Evolutionary conservation across 2,888 invertebrate genomes (phyloP).

Genomic region (Sarcophaga carnaria): DNA sequence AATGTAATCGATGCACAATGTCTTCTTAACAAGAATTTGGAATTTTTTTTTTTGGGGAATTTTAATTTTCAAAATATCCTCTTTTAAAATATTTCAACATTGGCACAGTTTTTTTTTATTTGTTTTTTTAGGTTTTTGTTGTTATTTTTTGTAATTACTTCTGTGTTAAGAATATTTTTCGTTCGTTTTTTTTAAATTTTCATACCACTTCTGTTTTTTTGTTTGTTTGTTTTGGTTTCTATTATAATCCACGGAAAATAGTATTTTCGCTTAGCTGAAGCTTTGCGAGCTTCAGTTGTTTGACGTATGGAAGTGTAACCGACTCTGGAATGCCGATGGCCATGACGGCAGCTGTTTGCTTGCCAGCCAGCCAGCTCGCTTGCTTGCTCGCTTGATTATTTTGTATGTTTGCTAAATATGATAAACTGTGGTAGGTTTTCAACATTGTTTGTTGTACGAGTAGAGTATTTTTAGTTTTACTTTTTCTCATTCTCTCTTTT

Average conservation of each 20-base stretch:
- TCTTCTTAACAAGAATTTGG: constrained; percentile 30
- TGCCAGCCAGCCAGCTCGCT: constrained; percentile 47
- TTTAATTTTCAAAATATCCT: constrained; percentile 31
- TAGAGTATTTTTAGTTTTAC: constrained; percentile 31
- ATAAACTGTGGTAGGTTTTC: constrained; percentile 67
- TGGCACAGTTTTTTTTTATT: constrained; percentile 43
- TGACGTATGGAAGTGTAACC: constrained; percentile 69
- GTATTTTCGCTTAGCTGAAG: constrained; percentile 39
- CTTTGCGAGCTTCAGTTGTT: constrained; percentile 67
- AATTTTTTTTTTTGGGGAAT: constrained; percentile 16
- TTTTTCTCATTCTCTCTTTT: constrained; percentile 24
- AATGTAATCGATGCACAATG: constrained; percentile 63
- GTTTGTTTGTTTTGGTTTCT: constrained; percentile 28
- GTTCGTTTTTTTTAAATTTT: constrained; percentile 9
- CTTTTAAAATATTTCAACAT: constrained; percentile 41
- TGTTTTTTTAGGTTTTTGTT: constrained; percentile 14
- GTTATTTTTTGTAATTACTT: constrained; percentile 1
- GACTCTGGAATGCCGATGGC: constrained; percentile 70
- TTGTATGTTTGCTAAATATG: constrained; percentile 64
- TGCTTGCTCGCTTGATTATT: constrained; percentile 40
- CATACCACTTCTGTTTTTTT: constrained; percentile 49
- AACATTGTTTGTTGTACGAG: not conserved
- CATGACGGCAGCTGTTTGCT: constrained; percentile 68
- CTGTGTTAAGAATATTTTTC: constrained; percentile 16
- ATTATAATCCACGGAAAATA: constrained; percentile 54